phyloP scores from a whole-genome alignment of 2,113 vertebrate genomes.

The Phoxinus phoxinus region DNA sequence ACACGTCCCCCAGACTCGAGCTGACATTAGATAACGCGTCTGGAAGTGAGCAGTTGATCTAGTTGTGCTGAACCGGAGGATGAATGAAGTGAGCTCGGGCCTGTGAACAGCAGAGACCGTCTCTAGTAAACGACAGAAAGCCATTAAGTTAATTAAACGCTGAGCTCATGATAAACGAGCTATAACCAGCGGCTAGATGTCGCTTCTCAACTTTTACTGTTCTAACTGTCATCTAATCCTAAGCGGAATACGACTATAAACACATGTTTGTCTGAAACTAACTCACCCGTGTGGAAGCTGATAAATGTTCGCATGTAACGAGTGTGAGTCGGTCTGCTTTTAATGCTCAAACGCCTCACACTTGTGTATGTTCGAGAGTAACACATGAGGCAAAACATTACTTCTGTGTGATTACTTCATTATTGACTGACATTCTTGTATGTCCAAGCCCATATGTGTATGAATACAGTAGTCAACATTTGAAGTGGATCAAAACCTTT shows the following conservation, averaged over 20 bases:
- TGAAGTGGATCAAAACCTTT: too few relatives aligned
- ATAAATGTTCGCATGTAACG: not conserved
- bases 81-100: not conserved
- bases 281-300: not conserved
- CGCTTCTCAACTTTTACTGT: not conserved
- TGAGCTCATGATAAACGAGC: too few relatives aligned
- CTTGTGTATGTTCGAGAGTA: not conserved
- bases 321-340: not conserved
- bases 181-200: not conserved
- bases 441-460: not conserved
- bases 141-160: not conserved
- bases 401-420: not conserved
- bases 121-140: slow-evolving; percentile 15
- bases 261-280: not conserved
- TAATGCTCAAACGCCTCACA: not conserved
- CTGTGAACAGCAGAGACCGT: not conserved
- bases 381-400: not conserved
- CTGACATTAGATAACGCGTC: not conserved
- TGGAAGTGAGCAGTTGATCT: accelerated
- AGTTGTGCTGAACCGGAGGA: not conserved
- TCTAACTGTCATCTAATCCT: too few relatives aligned
- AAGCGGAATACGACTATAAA: too few relatives aligned
- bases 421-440: not conserved
- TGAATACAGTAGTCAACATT: too few relatives aligned
- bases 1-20: not conserved